phyloP scores from a whole-genome alignment of 2,888 invertebrate genomes.

The Hipparchia sbordonii region DNA sequence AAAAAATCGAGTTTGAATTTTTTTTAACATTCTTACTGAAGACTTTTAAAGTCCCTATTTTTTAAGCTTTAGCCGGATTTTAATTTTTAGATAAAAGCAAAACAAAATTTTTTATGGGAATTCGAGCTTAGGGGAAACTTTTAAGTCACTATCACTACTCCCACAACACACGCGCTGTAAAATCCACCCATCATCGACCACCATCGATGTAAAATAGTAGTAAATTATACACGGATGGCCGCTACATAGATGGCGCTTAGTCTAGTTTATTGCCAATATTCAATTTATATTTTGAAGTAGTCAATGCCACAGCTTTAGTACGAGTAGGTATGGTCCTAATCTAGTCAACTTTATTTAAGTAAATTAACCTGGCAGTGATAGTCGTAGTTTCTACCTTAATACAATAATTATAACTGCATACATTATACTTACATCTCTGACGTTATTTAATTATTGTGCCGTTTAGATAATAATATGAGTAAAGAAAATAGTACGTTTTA shows the following conservation, averaged over 20 bases:
- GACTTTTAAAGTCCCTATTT: too few species aligned
- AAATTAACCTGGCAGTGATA: constrained; percentile 11
- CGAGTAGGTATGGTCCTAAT: background rate
- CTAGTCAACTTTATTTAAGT: background rate
- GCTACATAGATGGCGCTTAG: background rate
- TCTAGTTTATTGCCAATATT: background rate
- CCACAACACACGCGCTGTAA: too few species aligned
- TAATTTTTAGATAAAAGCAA: too few species aligned
- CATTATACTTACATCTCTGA: background rate
- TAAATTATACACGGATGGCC: too few species aligned
- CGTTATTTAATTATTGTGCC: constrained; percentile 9
- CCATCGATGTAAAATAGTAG: too few species aligned
- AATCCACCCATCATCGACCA: too few species aligned
- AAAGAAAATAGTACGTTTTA: constrained; percentile 8
- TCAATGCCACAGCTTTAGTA: background rate
- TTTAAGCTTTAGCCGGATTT: too few species aligned
- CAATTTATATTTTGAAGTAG: background rate
- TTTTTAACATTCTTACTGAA: too few species aligned
- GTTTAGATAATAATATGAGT: background rate
- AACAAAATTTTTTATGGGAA: too few species aligned
- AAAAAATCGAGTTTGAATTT: too few species aligned
- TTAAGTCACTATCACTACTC: too few species aligned
- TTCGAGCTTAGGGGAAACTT: too few species aligned
- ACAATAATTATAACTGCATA: background rate
- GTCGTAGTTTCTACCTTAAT: background rate